Evolutionary conservation across 2,888 invertebrate species (phyloP), one percentile per base, ranked within the genome.

Genomic region (Scrobipalpa costella): DNA sequence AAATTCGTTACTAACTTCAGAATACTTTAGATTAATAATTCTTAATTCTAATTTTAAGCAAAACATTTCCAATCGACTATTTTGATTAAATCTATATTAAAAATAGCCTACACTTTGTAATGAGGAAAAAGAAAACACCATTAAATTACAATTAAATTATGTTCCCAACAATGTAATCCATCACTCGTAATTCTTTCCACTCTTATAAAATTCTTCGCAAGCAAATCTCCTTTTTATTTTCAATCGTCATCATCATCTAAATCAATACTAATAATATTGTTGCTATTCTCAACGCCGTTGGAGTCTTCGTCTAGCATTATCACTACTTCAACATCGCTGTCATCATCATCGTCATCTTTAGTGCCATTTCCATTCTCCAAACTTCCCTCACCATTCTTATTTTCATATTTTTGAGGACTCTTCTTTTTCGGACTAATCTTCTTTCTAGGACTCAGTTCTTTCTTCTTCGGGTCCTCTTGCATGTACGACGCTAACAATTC

Each of bases 281-380:
- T n/a, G 11, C 11, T 17, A 15, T 47, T 59, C 15, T 57, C 40
- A 9, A 52, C 49, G 13, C 59, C 66, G 15, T 34, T 17, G 3
- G 27, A 17, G 40, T 40, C 63, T 19, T 50, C 65, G 40, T 59
- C 66, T 0, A 58, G 38, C 21, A 62, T 49, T n/a, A 57, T 40
- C 3, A 64, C 63, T 8, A 63, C 49, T 19, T 66, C 66, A 1
- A 63, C 67, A 19, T 67, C 67, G 9, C 63, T 66, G 19, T 61
- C 63, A 9, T 33, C 55, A 27, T 62, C 57, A 9, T 63, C 64
- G 19, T 50, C 38, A 17, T 64, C 68, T 8, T 65, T 66, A 34
- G 27, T n/a, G 15, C 11, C 34, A 15, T 55, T 34, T 3, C 55
- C 55, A n/a, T 52, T 52, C 8, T 27, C 33, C 33, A 19, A n/a